Conservation (phyloP, 1,140 invertebrate genomes). For the Dermatophagoides farinae region DNA sequence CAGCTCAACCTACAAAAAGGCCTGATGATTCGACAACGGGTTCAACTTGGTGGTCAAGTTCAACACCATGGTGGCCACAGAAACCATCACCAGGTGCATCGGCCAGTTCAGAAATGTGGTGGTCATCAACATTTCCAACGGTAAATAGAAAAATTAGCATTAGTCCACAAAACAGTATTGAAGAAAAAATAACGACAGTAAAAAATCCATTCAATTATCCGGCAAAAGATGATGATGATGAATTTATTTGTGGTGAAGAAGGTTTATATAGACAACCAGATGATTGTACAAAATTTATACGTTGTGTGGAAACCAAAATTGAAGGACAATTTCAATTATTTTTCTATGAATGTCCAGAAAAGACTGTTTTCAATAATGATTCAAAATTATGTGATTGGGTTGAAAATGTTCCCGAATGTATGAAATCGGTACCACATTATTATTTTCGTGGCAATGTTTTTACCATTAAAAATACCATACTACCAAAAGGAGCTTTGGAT, state of each 20-base stretch:
- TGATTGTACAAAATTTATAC: conserved; percentile 15
- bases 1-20: neutral
- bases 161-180: neutral
- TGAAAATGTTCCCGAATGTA: conserved; percentile 12
- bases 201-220: neutral
- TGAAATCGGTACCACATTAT: neutral
- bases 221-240: neutral
- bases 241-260: conserved; percentile 7
- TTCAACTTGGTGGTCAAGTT: conserved; percentile 4
- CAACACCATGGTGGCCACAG: conserved; percentile 9
- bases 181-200: neutral
- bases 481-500: neutral
- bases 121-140: neutral
- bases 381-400: conserved; percentile 12
- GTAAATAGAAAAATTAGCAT: neutral
- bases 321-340: neutral
- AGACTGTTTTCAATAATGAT: conserved; percentile 14
- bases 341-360: conserved; percentile 11
- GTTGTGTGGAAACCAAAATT: conserved; percentile 11
- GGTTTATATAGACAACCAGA: conserved; percentile 14
- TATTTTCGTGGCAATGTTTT: neutral
- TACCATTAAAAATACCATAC: neutral
- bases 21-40: neutral
- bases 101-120: neutral
- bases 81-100: neutral